Percentiles rank a stretch among this genome's conserved stretches.
phyloP scores from a whole-genome alignment of 2,797 vertebrate species.

The Orestias chungarensis region DNA sequence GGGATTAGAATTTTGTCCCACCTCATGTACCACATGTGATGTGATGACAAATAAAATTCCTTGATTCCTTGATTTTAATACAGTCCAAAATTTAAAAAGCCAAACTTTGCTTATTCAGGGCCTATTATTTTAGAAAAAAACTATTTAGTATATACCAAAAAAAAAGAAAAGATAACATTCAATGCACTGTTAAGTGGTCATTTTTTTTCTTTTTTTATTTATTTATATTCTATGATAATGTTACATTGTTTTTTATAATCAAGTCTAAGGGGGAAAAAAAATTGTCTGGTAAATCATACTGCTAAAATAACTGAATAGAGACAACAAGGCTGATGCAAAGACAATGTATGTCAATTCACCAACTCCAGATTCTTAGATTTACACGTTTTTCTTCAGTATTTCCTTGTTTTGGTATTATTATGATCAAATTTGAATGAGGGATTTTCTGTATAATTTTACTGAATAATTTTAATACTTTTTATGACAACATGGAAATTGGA shows the following conservation, averaged over 20 bases:
- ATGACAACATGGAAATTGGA: background rate
- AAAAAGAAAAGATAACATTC: background rate
- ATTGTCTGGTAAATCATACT: background rate
- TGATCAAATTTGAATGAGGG: background rate
- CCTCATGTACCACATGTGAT: too few species aligned
- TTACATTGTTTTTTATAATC: background rate
- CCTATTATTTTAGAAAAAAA: background rate
- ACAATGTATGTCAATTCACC: background rate
- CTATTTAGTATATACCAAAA: background rate
- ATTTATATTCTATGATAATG: background rate
- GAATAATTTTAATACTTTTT: background rate
- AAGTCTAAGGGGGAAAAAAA: background rate
- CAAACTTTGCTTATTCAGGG: conserved; percentile 11
- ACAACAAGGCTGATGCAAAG: background rate
- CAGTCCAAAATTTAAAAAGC: conserved; percentile 25
- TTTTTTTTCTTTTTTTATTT: background rate
- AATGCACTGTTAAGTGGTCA: background rate
- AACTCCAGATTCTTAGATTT: background rate
- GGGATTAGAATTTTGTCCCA: too few species aligned
- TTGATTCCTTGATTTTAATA: conserved; percentile 16
- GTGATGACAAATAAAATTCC: too few species aligned
- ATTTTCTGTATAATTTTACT: background rate
- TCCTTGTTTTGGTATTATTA: background rate
- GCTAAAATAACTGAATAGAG: background rate
- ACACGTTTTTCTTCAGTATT: background rate